Conservation (phyloP, 1,140 invertebrate genomes). For the Lepidurus couesii region DNA sequence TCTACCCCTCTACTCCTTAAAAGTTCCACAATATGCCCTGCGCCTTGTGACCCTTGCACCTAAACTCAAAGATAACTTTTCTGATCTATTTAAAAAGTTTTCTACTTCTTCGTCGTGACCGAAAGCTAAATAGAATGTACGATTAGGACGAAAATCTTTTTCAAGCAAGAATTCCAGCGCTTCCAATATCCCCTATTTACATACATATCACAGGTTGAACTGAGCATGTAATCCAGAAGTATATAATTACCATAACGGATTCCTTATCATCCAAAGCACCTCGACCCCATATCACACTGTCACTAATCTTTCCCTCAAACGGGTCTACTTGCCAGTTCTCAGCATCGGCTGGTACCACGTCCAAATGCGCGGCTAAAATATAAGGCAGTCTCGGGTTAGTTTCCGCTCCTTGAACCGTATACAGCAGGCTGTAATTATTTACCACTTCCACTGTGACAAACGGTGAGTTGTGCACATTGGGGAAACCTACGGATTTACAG, state of each 20-base stretch:
- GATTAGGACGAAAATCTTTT: conserved; percentile 45
- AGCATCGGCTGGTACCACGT: conserved; percentile 53
- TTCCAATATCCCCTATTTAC: conserved; percentile 46
- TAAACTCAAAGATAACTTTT: conserved; percentile 36
- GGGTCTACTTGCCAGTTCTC: conserved; percentile 49
- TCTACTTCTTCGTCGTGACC: conserved; percentile 58
- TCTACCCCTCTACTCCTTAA: conserved; percentile 44
- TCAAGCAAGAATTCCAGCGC: conserved; percentile 49
- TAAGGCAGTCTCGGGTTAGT: conserved; percentile 48
- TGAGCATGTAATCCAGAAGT: background rate
- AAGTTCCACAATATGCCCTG: conserved; percentile 44
- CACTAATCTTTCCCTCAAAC: conserved; percentile 48
- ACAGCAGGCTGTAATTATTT: conserved; percentile 51
- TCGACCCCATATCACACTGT: conserved; percentile 53
- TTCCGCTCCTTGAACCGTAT: conserved; percentile 42
- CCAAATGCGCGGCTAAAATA: conserved; percentile 52
- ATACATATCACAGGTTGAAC: background rate
- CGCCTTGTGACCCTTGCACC: conserved; percentile 48
- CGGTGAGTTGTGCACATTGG: conserved; percentile 46
- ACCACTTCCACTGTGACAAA: conserved; percentile 47
- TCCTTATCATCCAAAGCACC: conserved; percentile 54
- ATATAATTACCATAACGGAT: conserved; percentile 47
- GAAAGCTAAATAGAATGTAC: conserved; percentile 54
- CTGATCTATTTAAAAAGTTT: conserved; percentile 11
- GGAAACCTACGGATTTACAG: conserved; percentile 44